Percentiles rank a stretch among this genome's conserved stretches.
phyloP scores from a whole-genome alignment of 1,140 invertebrate genomes.

The Hycleus phaleratus region DNA sequence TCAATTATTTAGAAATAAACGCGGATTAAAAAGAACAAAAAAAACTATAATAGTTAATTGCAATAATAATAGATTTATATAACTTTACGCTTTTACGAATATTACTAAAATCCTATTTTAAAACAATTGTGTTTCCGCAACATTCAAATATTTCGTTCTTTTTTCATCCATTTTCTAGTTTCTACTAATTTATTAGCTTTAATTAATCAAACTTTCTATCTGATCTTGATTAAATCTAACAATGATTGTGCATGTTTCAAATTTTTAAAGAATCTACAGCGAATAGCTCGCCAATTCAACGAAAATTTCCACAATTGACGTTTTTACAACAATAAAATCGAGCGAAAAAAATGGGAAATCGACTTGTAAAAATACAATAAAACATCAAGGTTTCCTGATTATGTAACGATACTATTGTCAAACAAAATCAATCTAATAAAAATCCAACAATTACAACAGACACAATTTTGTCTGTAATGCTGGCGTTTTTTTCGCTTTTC shows the following conservation, averaged over 20 bases:
- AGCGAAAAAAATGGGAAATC: too few relatives aligned
- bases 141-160: conserved; percentile 4
- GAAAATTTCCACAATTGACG: too few relatives aligned
- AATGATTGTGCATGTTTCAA: neutral
- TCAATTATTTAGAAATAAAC: neutral
- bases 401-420: too few relatives aligned
- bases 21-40: neutral
- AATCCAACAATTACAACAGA: too few relatives aligned
- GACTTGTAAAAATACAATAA: too few relatives aligned
- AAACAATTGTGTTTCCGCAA: conserved; percentile 16
- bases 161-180: neutral
- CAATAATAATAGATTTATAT: conserved; percentile 18
- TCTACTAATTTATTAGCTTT: neutral
- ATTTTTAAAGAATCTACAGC: neutral
- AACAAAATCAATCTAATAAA: too few relatives aligned
- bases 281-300: neutral
- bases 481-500: too few relatives aligned
- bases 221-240: neutral
- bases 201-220: neutral
- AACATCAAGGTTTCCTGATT: too few relatives aligned
- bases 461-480: too few relatives aligned
- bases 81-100: conserved; percentile 24
- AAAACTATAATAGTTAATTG: conserved; percentile 15
- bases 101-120: conserved; percentile 8
- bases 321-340: too few relatives aligned